Conservation (phyloP, 2,113 vertebrate species). For the Pandion haliaetus region DNA sequence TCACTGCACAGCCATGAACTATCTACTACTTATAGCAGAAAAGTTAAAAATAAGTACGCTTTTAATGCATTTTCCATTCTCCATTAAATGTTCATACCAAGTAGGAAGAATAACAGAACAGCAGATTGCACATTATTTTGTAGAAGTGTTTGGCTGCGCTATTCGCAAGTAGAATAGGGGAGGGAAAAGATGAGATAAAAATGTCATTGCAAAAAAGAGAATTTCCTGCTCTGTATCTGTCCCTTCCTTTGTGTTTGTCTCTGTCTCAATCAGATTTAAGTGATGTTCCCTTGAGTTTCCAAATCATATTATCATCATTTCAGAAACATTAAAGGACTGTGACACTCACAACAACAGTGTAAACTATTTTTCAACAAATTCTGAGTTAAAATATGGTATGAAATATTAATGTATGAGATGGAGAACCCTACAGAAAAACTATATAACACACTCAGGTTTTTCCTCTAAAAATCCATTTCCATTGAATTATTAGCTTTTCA, state of each 20-base stretch:
- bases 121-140: background rate
- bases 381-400: slow-evolving; percentile 30
- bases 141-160: background rate
- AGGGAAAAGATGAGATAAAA: slow-evolving; percentile 19
- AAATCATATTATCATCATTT: background rate
- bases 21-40: background rate
- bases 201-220: background rate
- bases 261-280: background rate
- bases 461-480: slow-evolving; percentile 66
- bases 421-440: slow-evolving; percentile 32
- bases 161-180: background rate
- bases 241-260: background rate
- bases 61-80: background rate
- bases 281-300: background rate
- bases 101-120: background rate
- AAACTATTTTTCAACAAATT: slow-evolving; percentile 40
- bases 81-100: background rate
- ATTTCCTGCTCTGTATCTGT: background rate
- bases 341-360: background rate
- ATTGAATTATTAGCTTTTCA: slow-evolving; percentile 70
- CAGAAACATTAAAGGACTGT: background rate
- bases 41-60: background rate
- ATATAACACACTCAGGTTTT: slow-evolving; percentile 50
- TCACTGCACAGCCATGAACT: background rate
- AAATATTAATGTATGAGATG: slow-evolving; percentile 28